Base-by-base conservation (phyloP, 2,113 vertebrate species). In the Sapayoa aenigma region DNA sequence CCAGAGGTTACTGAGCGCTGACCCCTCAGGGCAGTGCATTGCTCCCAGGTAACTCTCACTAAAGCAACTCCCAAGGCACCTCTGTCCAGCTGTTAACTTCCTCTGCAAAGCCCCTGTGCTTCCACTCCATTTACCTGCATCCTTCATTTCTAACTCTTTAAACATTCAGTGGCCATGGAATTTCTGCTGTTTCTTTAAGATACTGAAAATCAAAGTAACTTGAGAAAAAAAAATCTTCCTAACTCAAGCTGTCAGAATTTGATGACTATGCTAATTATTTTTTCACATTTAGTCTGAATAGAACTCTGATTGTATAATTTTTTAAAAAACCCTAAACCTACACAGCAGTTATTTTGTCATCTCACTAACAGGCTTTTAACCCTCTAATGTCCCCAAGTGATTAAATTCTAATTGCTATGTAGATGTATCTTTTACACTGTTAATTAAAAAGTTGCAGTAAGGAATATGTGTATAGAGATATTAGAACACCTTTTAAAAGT, bases 191-290 rank as follows among this genome's bases (percentile, higher is more conserved):
- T 78, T 80, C 60, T 93, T 90, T 67, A 93, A 95, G 68, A 93
- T 47, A 46, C 9, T 81, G 39, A 93, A 92, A 96, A 84, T 81
- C 72, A 74, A 58, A 74, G 55, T n/a, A 56, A 63, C 60, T 49
- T 17, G n/a, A 33, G 30, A 33, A 75, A 88, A 88, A 87, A 78
- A 41, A 4, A 53, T 24, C 41, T 87, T 90, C 42, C 31, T 63
- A 72, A 89, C 90, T 89, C 49, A 60, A 86, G 73, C 88, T 86
- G 76, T 88, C 92, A 93, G 55, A 90, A 89, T 81, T 50, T 93
- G 76, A 96, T 84, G 72, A 88, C n/a, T 84, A 11, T 2, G 16
- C 66, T 68, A 92, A 96, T 96, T 90, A 94, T 49, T 94, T 92
- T 90, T 80, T 75, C 73, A 67, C 60, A 87, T 89, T 84, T 49